Evolutionary conservation across 2,113 vertebrate species (phyloP).

Genomic region (Haliaeetus leucogaster): DNA sequence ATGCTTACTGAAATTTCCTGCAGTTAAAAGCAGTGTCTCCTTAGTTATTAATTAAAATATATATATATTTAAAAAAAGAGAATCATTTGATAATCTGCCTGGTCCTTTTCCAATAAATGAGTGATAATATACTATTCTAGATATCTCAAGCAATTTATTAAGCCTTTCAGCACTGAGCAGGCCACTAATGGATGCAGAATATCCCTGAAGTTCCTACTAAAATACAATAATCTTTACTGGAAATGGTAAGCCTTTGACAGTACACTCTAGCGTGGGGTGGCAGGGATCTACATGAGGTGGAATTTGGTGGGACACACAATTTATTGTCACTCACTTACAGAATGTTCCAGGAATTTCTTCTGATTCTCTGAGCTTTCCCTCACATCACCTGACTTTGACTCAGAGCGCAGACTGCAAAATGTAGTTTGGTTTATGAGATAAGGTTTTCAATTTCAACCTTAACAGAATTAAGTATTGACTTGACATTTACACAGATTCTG

Average conservation of each 20-base stretch:
- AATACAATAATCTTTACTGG: background rate
- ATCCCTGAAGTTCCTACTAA: background rate
- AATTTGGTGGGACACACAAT: background rate
- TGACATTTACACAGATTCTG: slow-evolving; percentile 56
- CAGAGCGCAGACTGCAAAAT: slow-evolving; percentile 27
- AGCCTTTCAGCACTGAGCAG: background rate
- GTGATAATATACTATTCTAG: background rate
- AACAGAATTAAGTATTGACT: slow-evolving; percentile 50
- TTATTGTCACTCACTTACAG: background rate
- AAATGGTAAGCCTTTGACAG: background rate
- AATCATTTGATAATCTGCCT: background rate
- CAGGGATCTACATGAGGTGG: background rate
- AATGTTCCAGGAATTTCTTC: slow-evolving; percentile 51
- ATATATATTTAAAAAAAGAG: background rate
- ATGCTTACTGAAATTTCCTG: background rate
- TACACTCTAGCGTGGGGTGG: background rate
- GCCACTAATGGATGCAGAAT: background rate
- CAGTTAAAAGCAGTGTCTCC: background rate
- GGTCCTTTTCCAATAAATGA: background rate
- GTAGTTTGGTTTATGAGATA: slow-evolving; percentile 28
- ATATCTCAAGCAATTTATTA: slow-evolving; percentile 4
- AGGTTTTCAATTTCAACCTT: slow-evolving; percentile 44
- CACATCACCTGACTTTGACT: slow-evolving; percentile 22
- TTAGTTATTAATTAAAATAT: background rate
- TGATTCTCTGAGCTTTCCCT: slow-evolving; percentile 11